phyloP scores from a whole-genome alignment of 2,797 vertebrate species.

The Gila robusta region DNA sequence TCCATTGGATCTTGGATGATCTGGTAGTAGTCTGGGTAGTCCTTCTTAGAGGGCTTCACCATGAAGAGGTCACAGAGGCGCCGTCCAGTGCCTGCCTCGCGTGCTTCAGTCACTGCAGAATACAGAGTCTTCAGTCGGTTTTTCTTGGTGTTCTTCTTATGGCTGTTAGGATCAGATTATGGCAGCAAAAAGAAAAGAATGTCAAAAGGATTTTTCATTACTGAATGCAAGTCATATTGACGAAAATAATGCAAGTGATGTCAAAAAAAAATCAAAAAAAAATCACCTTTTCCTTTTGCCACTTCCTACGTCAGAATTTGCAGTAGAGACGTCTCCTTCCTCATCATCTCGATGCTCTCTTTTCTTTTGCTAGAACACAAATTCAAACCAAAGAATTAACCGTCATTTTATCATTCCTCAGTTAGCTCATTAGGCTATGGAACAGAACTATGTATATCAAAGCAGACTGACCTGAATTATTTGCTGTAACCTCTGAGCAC shows the following conservation, averaged over 20 bases:
- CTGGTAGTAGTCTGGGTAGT: slow-evolving; percentile 98
- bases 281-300: slow-evolving; percentile 92
- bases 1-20: slow-evolving; percentile 98
- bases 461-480: slow-evolving; percentile 89
- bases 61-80: slow-evolving; percentile 97
- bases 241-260: background rate
- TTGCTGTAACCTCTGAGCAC: slow-evolving; percentile 96
- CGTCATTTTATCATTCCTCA: background rate
- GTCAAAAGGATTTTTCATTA: background rate
- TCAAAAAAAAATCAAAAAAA: background rate
- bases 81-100: slow-evolving; percentile 85
- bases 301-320: slow-evolving; percentile 90
- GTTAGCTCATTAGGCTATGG: background rate
- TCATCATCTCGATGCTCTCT: slow-evolving; percentile 94
- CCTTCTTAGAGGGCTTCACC: slow-evolving; percentile 98
- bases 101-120: slow-evolving; percentile 89
- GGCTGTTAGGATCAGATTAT: slow-evolving; percentile 65
- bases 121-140: slow-evolving; percentile 94
- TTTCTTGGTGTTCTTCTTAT: slow-evolving; percentile 97
- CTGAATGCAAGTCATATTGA: background rate
- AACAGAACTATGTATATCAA: background rate
- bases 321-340: slow-evolving; percentile 93
- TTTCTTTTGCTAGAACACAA: slow-evolving; percentile 87
- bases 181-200: background rate
- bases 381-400: background rate